Base-by-base conservation (phyloP, 2,113 vertebrate species). In the Laticauda laticaudata region DNA sequence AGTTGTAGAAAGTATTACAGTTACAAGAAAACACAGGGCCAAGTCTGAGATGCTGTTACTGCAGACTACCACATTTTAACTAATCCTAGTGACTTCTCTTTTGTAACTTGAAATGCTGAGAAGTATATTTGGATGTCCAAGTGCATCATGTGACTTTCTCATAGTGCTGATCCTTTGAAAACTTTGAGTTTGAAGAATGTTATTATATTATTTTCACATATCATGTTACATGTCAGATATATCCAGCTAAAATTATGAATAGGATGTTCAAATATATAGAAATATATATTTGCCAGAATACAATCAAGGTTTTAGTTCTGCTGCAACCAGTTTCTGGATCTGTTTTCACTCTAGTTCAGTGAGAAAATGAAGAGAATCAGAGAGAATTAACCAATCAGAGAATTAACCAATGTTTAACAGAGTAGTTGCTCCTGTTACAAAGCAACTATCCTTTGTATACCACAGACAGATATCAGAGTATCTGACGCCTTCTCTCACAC, bases 381-480 rank as follows among this genome's bases (percentile, higher is more conserved):
- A 56, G 18, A 91, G 29, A 5, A n/a, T n/a, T n/a, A n/a, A n/a
- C n/a, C n/a, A n/a, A n/a, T n/a, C n/a, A n/a, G n/a, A n/a, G n/a
- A n/a, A n/a, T n/a, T n/a, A n/a, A 53, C 48, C 64, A 81, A 91
- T 34, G n/a, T 39, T 91, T 81, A 34, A 51, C 29, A 75, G 8
- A 85, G 69, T n/a, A 91, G 69, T n/a, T 91, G 69, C 43, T 21
- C 69, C 53, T 91, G 69, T 91, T 34, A 85, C 90, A 43, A 91
- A 91, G 69, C 69, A 85, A 85, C 90, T 21, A 3, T 53, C 75
- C 53, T 91, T 91, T 91, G 11, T 56, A 86, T 18, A 24, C 54
- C 12, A 87, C 86, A 54, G 51, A 54, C 90, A 91, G 51, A 91
- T 81, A 69, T 81, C 64, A 81, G 39, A 20, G 34, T 10, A 91